phyloP scores from a whole-genome alignment of 2,888 invertebrate genomes.

The Nephrocerus scutellatus region DNA sequence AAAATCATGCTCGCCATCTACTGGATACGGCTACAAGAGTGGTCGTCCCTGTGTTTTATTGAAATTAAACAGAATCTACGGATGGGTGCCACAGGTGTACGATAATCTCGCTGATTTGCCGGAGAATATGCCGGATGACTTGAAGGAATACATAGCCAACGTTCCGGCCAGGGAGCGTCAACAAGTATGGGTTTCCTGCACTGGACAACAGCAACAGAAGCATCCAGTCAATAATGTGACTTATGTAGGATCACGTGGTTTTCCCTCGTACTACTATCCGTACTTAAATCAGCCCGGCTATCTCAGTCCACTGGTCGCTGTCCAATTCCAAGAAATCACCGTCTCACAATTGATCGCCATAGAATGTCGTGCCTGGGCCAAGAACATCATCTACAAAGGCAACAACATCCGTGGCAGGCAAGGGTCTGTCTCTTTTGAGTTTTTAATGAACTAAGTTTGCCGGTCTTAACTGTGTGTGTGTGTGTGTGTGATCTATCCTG shows the following conservation, averaged over 20 bases:
- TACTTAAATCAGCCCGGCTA: constrained; percentile 52
- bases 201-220: no score
- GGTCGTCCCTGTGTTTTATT: constrained; percentile 72
- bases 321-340: constrained; percentile 50
- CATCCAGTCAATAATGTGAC: no score
- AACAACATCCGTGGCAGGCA: no score
- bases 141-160: constrained; percentile 47
- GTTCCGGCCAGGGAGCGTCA: constrained; percentile 43
- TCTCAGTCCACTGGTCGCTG: constrained; percentile 58
- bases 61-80: constrained; percentile 70
- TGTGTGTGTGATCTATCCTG: no score
- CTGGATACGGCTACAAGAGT: constrained; percentile 59
- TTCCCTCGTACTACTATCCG: constrained; percentile 57
- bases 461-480: no score
- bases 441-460: no score
- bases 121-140: constrained; percentile 53
- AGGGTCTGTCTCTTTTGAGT: no score
- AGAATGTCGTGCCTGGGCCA: constrained; percentile 75
- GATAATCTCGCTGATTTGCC: constrained; percentile 51
- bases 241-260: constrained; percentile 60
- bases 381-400: no score
- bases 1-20: constrained; percentile 48
- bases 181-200: constrained; percentile 70
- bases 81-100: constrained; percentile 63
- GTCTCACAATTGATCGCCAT: constrained; percentile 58